Percentiles rank a stretch among this genome's conserved stretches.
Conservation (phyloP, 1,140 invertebrate genomes). For the Archegozetes longisetosus region DNA sequence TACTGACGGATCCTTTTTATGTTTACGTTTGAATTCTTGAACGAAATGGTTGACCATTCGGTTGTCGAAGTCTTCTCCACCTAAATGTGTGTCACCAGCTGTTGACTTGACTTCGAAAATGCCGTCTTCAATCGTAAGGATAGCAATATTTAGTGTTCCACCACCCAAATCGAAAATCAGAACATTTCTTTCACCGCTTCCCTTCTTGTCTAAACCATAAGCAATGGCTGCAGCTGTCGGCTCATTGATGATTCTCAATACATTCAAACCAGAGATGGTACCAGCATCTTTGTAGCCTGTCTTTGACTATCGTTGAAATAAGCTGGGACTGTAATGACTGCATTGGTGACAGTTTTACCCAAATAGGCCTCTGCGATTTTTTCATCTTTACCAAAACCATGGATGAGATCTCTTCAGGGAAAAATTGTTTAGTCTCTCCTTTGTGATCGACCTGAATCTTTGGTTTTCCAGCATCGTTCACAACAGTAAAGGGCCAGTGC, state of each 20-base stretch:
- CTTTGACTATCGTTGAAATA: conserved; percentile 57
- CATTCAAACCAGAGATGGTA: conserved; percentile 38
- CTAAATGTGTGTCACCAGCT: conserved; percentile 91
- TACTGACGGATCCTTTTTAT: conserved; percentile 78
- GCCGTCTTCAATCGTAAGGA: conserved; percentile 85
- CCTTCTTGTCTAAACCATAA: conserved; percentile 64
- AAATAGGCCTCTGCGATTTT: conserved; percentile 83
- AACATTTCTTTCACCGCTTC: conserved; percentile 30
- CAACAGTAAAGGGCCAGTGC: conserved; percentile 87
- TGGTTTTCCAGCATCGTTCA: conserved; percentile 66
- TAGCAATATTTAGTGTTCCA: conserved; percentile 92
- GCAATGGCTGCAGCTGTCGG: conserved; percentile 64
- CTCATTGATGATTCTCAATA: conserved; percentile 57
- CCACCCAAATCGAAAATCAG: conserved; percentile 82
- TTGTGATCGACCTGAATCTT: conserved; percentile 47
- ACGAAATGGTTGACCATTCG: conserved; percentile 90
- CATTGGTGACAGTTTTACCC: conserved; percentile 67
- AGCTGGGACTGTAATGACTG: conserved; percentile 78
- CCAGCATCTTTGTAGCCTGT: conserved; percentile 55
- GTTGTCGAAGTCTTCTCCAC: conserved; percentile 95
- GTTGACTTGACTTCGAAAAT: conserved; percentile 90
- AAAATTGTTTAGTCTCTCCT: conserved; percentile 37
- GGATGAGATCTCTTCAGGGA: conserved; percentile 40
- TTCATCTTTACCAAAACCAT: conserved; percentile 65
- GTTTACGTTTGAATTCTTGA: conserved; percentile 91